phyloP scores from a whole-genome alignment of 1,140 invertebrate genomes.

The Bombus haemorrhoidalis region DNA sequence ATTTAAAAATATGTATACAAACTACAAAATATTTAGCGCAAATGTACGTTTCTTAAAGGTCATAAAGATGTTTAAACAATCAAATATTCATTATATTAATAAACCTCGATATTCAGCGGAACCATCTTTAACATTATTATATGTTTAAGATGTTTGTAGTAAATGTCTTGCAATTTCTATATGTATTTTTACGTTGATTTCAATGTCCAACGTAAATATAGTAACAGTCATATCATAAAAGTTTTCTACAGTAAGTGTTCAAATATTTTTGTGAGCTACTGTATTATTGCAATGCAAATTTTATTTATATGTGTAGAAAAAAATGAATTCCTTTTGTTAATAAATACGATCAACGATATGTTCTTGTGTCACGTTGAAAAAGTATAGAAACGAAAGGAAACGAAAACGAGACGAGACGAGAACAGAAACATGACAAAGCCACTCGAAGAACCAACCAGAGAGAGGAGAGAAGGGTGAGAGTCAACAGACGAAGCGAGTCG shows the following conservation, averaged over 20 bases:
- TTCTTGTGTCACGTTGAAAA: not conserved
- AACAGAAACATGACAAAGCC: constrained; percentile 15
- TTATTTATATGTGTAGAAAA: not conserved
- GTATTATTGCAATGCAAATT: not conserved
- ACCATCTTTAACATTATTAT: not conserved
- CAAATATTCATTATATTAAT: not conserved
- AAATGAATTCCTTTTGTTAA: not conserved
- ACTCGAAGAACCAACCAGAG: not conserved
- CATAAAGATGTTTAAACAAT: not conserved
- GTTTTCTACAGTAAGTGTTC: not conserved
- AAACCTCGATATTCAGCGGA: not conserved
- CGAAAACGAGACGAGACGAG: constrained; percentile 1
- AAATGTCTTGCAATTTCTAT: not conserved
- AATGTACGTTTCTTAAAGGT: not conserved
- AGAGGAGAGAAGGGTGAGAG: constrained; percentile 25
- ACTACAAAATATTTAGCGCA: not conserved
- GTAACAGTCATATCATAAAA: not conserved
- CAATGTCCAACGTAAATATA: not conserved
- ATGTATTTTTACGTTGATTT: not conserved
- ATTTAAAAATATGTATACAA: not conserved
- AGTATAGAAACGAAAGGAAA: not conserved
- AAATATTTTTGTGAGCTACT: not conserved
- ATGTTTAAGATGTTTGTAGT: not conserved
- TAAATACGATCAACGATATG: not conserved
- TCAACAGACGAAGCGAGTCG: constrained; percentile 8